Evolutionary conservation across 1,140 invertebrate species (phyloP).

Genomic region (Temnothorax longispinosus): DNA sequence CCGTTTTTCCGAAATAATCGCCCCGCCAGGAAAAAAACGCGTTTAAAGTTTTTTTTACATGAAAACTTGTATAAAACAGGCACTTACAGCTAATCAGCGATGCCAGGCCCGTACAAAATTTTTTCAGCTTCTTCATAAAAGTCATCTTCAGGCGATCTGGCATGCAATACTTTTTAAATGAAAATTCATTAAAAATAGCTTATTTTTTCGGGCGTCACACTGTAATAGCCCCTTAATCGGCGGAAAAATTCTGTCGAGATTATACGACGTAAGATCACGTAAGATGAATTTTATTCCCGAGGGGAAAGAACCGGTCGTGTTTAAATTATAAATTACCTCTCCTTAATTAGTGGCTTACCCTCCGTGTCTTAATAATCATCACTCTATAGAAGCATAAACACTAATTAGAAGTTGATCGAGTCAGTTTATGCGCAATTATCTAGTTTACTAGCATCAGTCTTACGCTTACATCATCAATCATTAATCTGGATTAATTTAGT

Average conservation of each 20-base stretch:
- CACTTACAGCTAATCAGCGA: too few relatives aligned
- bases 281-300: not conserved
- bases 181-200: too few relatives aligned
- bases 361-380: not conserved
- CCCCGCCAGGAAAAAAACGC: too few relatives aligned
- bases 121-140: too few relatives aligned
- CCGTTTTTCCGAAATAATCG: too few relatives aligned
- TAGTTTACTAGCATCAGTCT: not conserved
- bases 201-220: too few relatives aligned
- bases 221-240: conserved; percentile 10
- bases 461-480: not conserved
- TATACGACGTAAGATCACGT: not conserved
- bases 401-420: conserved; percentile 2
- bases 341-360: not conserved
- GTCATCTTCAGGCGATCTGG: too few relatives aligned
- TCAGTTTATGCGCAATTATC: not conserved
- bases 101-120: too few relatives aligned
- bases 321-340: not conserved
- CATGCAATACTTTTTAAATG: too few relatives aligned
- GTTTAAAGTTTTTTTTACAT: too few relatives aligned
- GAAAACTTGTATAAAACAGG: too few relatives aligned
- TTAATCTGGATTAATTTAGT: conserved; percentile 22
- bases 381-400: not conserved
- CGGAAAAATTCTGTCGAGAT: conserved; percentile 14
- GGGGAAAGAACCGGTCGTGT: too few relatives aligned